Percentiles rank a stretch among this genome's conserved stretches.
Conservation (phyloP, 53 echinoderm and acorn worm genomes). For the Mesocentrotus franciscanus region DNA sequence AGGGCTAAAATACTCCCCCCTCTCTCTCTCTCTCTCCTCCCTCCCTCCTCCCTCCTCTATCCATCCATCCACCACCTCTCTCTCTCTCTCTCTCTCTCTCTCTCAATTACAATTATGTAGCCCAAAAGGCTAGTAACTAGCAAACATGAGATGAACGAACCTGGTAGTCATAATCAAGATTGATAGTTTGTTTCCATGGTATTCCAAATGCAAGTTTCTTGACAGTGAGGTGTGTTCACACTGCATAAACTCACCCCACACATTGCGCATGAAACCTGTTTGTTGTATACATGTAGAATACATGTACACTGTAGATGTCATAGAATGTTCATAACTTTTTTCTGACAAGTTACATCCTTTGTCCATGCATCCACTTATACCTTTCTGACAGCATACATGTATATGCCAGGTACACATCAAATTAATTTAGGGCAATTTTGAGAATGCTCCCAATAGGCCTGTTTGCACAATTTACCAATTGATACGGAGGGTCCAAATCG, state of each 20-base stretch:
- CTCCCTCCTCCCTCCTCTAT: neutral
- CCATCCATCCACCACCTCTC: neutral
- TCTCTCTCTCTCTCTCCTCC: neutral
- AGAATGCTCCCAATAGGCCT: no score
- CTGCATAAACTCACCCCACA: neutral
- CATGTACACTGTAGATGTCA: no score
- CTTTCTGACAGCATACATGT: no score
- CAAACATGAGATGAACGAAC: neutral
- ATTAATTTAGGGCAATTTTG: no score
- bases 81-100: neutral
- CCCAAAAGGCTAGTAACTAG: neutral
- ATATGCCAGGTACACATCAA: no score
- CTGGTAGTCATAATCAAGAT: neutral
- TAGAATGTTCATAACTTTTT: no score
- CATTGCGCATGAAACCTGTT: neutral
- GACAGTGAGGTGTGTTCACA: neutral
- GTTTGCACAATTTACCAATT: no score
- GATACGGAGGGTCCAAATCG: no score
- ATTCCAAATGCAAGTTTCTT: neutral
- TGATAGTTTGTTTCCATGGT: constrained; percentile 5
- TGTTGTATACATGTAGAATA: no score
- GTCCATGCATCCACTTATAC: no score
- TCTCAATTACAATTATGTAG: neutral
- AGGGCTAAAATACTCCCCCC: no score
- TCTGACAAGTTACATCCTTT: no score